These are phyloP conservation scores for Scaptomyza hsui DNA, from an alignment of 1,140 invertebrate genomes.

Conservation along the genomic window DNA sequence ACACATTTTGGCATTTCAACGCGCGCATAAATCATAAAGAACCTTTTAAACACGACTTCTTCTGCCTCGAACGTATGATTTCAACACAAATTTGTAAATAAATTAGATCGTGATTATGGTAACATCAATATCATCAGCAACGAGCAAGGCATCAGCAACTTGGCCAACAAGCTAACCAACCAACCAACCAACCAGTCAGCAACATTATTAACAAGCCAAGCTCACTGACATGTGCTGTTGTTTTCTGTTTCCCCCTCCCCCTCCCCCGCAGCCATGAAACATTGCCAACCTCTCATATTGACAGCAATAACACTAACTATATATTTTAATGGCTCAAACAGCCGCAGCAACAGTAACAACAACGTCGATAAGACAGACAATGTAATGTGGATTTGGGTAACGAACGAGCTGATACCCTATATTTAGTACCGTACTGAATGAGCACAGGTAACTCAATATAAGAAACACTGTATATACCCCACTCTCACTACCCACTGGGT, in stretches of 20 bases:
- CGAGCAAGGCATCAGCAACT: constrained; percentile 31
- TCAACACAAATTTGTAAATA: constrained; percentile 82
- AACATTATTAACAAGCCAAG: constrained; percentile 74
- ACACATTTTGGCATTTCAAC: constrained; percentile 70
- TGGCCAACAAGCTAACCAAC: constrained; percentile 24
- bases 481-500: background rate
- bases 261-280: background rate
- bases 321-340: constrained; percentile 73
- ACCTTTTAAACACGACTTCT: constrained; percentile 75
- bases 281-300: constrained; percentile 41
- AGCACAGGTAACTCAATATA: too few species aligned
- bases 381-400: background rate
- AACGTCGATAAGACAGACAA: constrained; percentile 42
- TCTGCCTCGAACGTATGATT: constrained; percentile 72
- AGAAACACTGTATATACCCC: too few species aligned
- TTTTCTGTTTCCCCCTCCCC: constrained; percentile 11
- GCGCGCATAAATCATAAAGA: constrained; percentile 75
- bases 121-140: constrained; percentile 77
- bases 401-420: constrained; percentile 2
- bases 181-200: too few species aligned
- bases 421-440: background rate
- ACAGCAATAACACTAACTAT: constrained; percentile 70
- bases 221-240: constrained; percentile 65
- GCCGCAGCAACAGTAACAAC: constrained; percentile 46
- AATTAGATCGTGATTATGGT: constrained; percentile 81